Evolutionary conservation across 2,888 invertebrate species (phyloP).

Genomic region (Clepsis dumicolana): DNA sequence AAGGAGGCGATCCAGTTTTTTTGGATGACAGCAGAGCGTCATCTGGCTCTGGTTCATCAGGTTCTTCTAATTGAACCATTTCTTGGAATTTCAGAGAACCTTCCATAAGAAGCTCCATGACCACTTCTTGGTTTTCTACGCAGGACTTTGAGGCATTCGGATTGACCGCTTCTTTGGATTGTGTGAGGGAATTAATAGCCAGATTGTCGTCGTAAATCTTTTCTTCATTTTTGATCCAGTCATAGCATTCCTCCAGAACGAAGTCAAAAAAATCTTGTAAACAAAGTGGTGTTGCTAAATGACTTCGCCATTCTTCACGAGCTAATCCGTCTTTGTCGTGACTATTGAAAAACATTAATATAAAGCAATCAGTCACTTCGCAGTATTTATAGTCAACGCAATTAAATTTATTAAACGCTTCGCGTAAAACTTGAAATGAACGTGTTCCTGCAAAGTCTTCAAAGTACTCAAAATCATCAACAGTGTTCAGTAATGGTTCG

Average conservation of each 20-base stretch:
- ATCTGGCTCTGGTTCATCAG: conserved; percentile 46
- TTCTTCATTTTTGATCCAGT: conserved; percentile 80
- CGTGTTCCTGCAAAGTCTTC: conserved; percentile 70
- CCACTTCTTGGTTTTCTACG: conserved; percentile 64
- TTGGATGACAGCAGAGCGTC: conserved; percentile 49
- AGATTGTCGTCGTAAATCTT: conserved; percentile 65
- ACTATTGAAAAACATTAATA: conserved; percentile 79
- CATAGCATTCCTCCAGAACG: conserved; percentile 77
- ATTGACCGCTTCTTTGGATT: conserved; percentile 59
- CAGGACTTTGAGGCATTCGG: conserved; percentile 61
- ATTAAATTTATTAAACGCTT: conserved; percentile 73
- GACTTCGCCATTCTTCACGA: conserved; percentile 77
- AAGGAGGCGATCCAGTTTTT: conserved; percentile 50
- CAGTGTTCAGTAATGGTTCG: conserved; percentile 65
- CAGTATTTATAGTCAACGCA: conserved; percentile 81
- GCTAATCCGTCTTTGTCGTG: conserved; percentile 72
- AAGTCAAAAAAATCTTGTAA: conserved; percentile 85
- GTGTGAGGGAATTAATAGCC: conserved; percentile 56
- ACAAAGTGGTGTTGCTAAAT: conserved; percentile 80
- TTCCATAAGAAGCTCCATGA: conserved; percentile 72
- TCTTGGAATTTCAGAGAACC: conserved; percentile 76
- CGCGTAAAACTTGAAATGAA: conserved; percentile 69
- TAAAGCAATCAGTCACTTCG: conserved; percentile 73
- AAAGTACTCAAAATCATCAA: conserved; percentile 76
- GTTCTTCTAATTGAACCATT: conserved; percentile 53